Evolutionary conservation across 2,888 invertebrate species (phyloP), one percentile per base, ranked within the genome.

Genomic region (Shargacucullia verbasci): DNA sequence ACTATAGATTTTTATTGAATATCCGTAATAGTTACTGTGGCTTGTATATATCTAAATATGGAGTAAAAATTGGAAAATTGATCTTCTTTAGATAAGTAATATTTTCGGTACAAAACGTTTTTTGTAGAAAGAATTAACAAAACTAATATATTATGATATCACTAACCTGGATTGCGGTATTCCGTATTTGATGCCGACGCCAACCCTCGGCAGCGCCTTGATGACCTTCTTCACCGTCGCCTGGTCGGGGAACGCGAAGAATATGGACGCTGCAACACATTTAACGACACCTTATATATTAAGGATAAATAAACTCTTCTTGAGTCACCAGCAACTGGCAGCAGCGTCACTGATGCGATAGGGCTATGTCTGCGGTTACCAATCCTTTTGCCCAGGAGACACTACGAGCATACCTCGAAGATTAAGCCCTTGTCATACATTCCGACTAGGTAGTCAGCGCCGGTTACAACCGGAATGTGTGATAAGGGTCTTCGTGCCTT

Each of bases 181-280:
- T 80, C 99, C 99, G 90, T 99, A 99, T 92, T 99, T 99, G 94
- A 99, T 99, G 82, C 99, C 99, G 46, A 99, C 99, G 9, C 99
- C 99, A 67, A 99, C 99, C 59, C 99, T 95, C 0, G 99, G 99
- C 79, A 99, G 95, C 2, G 98, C 98, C 91, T 99, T 99, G 92
- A 99, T 99, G 78, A 99, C 99, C 94, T 99, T 98, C 95, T 99
- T 99, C 84, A 99, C 99, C 43, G 99, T 99, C 73, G 97, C 96
- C 92, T 99, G 99, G 92, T 99, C 99, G 76, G 98, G 97, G 91
- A 99, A 99, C 72, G 99, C 98, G 95, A 99, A 99, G 96, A 99
- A 97, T 87, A 99, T 98, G 56, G 99, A 99, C 48, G 99, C 99
- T 99, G 95, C 71, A 96, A 96, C 56, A 54, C 49, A 38, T 13